phyloP scores from a whole-genome alignment of 2,888 invertebrate genomes.

The Gisinianus flammeolus region DNA sequence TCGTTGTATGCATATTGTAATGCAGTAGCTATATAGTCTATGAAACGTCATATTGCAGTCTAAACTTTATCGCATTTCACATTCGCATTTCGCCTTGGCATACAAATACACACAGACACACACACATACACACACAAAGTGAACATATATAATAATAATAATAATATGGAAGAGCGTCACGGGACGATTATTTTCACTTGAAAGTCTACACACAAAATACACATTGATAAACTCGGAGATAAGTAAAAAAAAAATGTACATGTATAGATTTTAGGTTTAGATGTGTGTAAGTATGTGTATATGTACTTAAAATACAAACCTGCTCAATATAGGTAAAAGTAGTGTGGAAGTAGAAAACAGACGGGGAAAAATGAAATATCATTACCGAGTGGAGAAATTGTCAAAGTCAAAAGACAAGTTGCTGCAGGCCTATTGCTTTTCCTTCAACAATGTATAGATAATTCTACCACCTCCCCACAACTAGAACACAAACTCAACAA shows the following conservation, averaged over 20 bases:
- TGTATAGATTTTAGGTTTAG: not conserved
- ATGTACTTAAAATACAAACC: too few species aligned
- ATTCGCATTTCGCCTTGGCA: slow-evolving; percentile 24
- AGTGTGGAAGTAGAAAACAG: not conserved
- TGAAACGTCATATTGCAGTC: slow-evolving; percentile 37
- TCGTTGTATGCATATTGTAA: not conserved
- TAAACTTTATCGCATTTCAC: slow-evolving; percentile 38
- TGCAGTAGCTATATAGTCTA: not conserved
- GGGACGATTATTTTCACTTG: not conserved
- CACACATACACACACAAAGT: not conserved
- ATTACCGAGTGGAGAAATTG: slow-evolving; percentile 5
- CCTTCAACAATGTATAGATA: not conserved
- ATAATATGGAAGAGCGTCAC: not conserved
- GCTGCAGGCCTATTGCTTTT: slow-evolving; percentile 8
- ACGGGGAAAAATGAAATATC: not conserved
- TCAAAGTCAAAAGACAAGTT: slow-evolving; percentile 4
- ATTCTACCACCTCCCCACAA: too few species aligned
- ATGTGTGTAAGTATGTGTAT: not conserved
- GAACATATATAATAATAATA: not conserved
- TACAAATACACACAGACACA: not conserved
- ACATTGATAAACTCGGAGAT: not conserved
- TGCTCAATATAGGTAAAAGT: not conserved
- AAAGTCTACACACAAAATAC: not conserved
- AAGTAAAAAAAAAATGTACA: not conserved
- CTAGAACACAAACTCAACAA: too few species aligned